Conservation (phyloP, 2,888 invertebrate species). For the Eurytoma californica region DNA sequence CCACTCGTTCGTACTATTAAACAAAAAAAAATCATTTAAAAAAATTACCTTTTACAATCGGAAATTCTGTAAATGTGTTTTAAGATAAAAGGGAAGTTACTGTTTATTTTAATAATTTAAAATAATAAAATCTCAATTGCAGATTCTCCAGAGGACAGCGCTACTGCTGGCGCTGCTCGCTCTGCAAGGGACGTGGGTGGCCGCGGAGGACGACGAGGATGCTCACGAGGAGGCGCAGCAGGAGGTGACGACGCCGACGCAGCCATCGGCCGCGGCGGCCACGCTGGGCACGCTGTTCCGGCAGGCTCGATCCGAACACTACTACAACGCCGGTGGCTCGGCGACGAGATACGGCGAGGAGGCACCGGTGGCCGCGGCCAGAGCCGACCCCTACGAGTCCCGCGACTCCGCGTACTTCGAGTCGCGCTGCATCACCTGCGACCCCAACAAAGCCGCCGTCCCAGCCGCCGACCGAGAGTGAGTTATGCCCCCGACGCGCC, state of each 20-base stretch:
- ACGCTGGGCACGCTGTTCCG: slow-evolving; percentile 66
- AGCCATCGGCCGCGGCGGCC: slow-evolving; percentile 61
- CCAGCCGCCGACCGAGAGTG: slow-evolving; percentile 56
- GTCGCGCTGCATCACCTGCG: slow-evolving; percentile 70
- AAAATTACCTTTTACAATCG: no score
- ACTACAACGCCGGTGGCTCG: slow-evolving; percentile 59
- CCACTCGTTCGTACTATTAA: no score
- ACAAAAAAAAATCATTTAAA: no score
- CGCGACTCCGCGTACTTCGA: slow-evolving; percentile 69
- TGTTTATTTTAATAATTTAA: background rate
- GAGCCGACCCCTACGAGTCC: slow-evolving; percentile 58
- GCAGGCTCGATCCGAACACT: slow-evolving; percentile 67
- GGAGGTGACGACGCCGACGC: slow-evolving; percentile 23
- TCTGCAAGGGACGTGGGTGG: background rate
- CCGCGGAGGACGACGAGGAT: slow-evolving; percentile 13
- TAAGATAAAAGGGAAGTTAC: background rate
- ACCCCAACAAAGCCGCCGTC: slow-evolving; percentile 63
- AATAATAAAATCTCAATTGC: slow-evolving; percentile 1
- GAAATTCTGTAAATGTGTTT: no score
- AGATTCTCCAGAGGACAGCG: slow-evolving; percentile 23
- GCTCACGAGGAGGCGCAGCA: slow-evolving; percentile 12
- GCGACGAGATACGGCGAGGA: slow-evolving; percentile 63
- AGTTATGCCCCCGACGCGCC: slow-evolving; percentile 45
- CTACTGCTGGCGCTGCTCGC: slow-evolving; percentile 20
- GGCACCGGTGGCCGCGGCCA: slow-evolving; percentile 56